Evolutionary conservation across 2,888 invertebrate genomes (phyloP), one percentile per base, ranked within the genome.

Genomic region (Tenodera sinensis): DNA sequence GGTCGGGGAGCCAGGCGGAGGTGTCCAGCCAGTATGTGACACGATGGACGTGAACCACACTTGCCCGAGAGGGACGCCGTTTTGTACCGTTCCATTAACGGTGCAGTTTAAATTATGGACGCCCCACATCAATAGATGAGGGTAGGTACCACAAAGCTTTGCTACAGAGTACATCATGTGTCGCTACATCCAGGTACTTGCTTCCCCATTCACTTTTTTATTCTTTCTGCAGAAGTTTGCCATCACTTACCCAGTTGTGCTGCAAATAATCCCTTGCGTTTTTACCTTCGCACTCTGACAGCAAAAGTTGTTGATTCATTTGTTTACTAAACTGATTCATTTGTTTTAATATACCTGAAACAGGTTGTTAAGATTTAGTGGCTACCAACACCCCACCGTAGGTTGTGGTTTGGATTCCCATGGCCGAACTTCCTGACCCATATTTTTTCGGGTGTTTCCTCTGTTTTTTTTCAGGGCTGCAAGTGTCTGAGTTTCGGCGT

Each of bases 81-180:
- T 83, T 83, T 28, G 87, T 82, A 83, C 87, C 34, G 87, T 87
- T 87, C 81, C 87, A 87, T 87, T 87, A 87, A 87, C 87, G 54
- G 87, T 83, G 89, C 89, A 90, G 88, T 88, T 88, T 88, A 90
- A 90, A 90, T 89, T 90, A 89, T 89, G 89, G 87, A 88, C 90
- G 87, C 84, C 90, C 85, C 86, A 87, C 87, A 87, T 87, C 87
- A 87, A 83, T 83, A 83, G 87, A 87, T 87, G 28, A 28, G 28
- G 81, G 86, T 54, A 28, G 25, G 86, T 30, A 86, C 86, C 87
- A 87, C 87, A 87, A 87, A 87, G 87, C 87, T 83, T 83, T 83
- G 54, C 54, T 20, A 71, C 20, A 71, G 54, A 71, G 54, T 25
- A 25, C 54, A 71, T 71, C 54, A 1, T 71, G 54, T 71, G 54